Conservation (phyloP, 1,140 invertebrate species). For the Micrasema longulum region DNA sequence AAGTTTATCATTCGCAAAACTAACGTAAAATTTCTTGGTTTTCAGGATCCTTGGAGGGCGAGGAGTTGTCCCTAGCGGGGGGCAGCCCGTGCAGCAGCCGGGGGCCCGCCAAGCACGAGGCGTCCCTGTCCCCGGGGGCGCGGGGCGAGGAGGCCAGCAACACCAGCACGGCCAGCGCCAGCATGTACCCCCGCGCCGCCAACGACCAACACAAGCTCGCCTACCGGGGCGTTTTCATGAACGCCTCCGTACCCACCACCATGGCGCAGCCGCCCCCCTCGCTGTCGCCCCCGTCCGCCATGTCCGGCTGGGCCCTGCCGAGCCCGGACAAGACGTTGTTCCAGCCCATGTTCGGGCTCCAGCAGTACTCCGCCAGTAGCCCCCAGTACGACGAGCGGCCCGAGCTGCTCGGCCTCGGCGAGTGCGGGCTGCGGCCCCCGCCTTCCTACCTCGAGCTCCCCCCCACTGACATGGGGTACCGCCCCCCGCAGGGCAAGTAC, state of each 20-base stretch:
- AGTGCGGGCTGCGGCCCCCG: constrained; percentile 60
- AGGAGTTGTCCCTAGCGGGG: constrained; percentile 77
- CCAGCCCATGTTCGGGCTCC: constrained; percentile 68
- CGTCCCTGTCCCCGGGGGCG: constrained; percentile 70
- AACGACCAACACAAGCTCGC: constrained; percentile 71
- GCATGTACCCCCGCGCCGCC: constrained; percentile 71
- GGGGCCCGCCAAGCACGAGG: constrained; percentile 70
- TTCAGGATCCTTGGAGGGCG: constrained; percentile 81
- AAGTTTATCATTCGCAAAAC: constrained; percentile 1
- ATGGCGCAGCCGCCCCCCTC: constrained; percentile 63
- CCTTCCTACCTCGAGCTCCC: constrained; percentile 48
- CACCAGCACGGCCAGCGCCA: constrained; percentile 72
- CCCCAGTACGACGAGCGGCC: constrained; percentile 68
- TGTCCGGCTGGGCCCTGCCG: constrained; percentile 70
- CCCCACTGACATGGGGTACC: constrained; percentile 56
- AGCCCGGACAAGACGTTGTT: constrained; percentile 73
- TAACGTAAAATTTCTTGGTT: constrained; percentile 57
- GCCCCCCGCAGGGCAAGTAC: constrained; percentile 66
- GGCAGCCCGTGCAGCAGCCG: constrained; percentile 62
- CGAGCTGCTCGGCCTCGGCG: constrained; percentile 72
- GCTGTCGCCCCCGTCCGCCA: constrained; percentile 64
- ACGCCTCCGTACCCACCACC: constrained; percentile 71
- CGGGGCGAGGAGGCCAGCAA: constrained; percentile 81
- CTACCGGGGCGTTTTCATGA: constrained; percentile 78
- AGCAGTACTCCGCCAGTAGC: constrained; percentile 61